Evolutionary conservation across 2,113 vertebrate genomes (phyloP), one percentile per base, ranked within the genome.

Genomic region (Thalassoma bifasciatum): DNA sequence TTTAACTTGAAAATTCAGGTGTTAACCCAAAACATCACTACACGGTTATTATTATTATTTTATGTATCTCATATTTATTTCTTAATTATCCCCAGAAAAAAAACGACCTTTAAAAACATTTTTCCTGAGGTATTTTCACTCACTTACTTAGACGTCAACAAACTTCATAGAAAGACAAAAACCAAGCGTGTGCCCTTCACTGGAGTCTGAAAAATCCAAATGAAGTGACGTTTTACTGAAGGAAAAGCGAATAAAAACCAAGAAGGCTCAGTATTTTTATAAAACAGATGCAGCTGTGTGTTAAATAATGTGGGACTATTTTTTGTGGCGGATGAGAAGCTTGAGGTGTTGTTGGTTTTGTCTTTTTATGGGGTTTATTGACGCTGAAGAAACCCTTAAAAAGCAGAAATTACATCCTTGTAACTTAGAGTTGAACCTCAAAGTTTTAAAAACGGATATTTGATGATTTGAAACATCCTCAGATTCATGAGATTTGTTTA

Each of bases 31-130:
- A 77, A 63, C n/a, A 23, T 51, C 17, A 21, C 77, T 50, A 40
- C 22, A 22, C 16, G 16, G 23, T 26, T 51, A 1, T 30, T 30
- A 1, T 30, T 30, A 3, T 64, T 79, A 46, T 79, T 85, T 81
- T 81, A 68, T 65, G 24, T 40, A 38, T 34, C 12, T 9, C 16
- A 40, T 83, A 84, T 86, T 90, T 87, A 90, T 88, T 82, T 73
- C n/a, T 71, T 34, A 30, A 30, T 30, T 30, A 30, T 30, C 30
- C 30, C 30, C 30, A 30, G 30, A 6, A 30, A 6, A n/a, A n/a
- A n/a, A n/a, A n/a, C n/a, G n/a, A n/a, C n/a, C n/a, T n/a, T n/a
- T n/a, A n/a, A n/a, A 30, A 30, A 30, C 30, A 30, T 30, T 30
- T 30, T 30, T 30, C 30, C 30, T 30, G 30, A 30, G 30, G 30